Percentiles rank a stretch among this genome's conserved stretches.
Conservation (phyloP, 2,888 invertebrate genomes). For the Bibio marci region DNA sequence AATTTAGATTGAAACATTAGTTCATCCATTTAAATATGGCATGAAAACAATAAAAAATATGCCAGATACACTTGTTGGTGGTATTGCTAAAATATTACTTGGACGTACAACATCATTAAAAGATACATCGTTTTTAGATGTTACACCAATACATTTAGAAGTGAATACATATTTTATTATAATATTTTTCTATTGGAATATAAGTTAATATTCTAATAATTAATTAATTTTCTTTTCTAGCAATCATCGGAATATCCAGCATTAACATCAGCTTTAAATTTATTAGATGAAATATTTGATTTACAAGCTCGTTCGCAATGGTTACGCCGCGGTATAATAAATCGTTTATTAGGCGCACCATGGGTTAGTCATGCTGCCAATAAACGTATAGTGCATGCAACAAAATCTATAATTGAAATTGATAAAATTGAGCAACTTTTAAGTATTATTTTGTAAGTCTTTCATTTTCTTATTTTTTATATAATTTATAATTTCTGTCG, state of each 20-base stretch:
- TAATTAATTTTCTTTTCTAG: constrained; percentile 2
- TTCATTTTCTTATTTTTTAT: background rate
- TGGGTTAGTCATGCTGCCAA: constrained; percentile 65
- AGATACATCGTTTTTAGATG: constrained; percentile 11
- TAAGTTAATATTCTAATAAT: no score
- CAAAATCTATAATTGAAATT: constrained; percentile 58
- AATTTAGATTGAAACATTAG: constrained; percentile 28
- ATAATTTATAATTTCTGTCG: no score
- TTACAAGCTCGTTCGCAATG: constrained; percentile 65
- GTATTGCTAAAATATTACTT: constrained; percentile 37
- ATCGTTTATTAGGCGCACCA: constrained; percentile 32
- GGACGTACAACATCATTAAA: constrained; percentile 11
- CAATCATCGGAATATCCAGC: constrained; percentile 50
- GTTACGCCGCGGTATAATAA: constrained; percentile 59
- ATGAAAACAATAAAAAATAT: constrained; percentile 60
- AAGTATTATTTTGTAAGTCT: constrained; percentile 10
- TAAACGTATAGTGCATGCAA: constrained; percentile 61
- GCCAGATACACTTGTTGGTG: constrained; percentile 49
- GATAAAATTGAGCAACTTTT: constrained; percentile 49
- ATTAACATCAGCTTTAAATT: constrained; percentile 54
- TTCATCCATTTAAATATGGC: constrained; percentile 48
- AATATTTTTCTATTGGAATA: background rate
- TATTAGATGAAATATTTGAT: constrained; percentile 77
- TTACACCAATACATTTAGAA: constrained; percentile 10
- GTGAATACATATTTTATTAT: no score